Percentiles rank a stretch among this genome's conserved stretches.
These are phyloP conservation scores for Pantherophis vulpinus DNA, from an alignment of 2,797 vertebrate species.

Conservation along the genomic window DNA sequence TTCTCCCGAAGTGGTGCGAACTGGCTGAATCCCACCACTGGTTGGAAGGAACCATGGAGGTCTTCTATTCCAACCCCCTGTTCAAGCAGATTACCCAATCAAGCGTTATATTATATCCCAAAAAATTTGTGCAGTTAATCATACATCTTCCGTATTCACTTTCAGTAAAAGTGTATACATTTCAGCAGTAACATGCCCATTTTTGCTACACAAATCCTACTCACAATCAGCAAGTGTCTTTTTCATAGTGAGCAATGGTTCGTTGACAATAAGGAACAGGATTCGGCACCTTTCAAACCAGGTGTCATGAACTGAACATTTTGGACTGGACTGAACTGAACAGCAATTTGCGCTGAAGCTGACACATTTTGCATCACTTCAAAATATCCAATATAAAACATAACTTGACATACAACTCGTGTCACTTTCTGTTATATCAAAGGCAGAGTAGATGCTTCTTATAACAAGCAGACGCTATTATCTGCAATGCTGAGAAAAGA, in stretches of 20 bases:
- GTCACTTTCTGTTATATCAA: slow-evolving; percentile 27
- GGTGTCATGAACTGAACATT: background rate
- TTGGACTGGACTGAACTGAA: background rate
- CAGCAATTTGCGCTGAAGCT: background rate
- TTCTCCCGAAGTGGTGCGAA: too few relatives aligned
- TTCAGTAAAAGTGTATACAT: background rate
- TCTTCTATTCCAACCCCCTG: too few relatives aligned
- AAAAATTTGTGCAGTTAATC: background rate
- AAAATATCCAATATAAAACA: background rate
- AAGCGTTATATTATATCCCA: background rate
- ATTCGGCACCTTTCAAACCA: background rate
- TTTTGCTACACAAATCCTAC: background rate
- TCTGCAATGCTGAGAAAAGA: slow-evolving; percentile 36
- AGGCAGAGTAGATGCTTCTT: slow-evolving; percentile 33
- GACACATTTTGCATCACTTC: background rate
- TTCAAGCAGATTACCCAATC: background rate
- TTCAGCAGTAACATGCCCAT: background rate
- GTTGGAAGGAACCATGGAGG: too few relatives aligned
- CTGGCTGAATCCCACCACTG: too few relatives aligned
- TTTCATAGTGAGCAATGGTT: background rate
- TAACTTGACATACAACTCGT: slow-evolving; percentile 17
- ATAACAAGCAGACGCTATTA: slow-evolving; percentile 32
- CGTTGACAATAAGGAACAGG: background rate
- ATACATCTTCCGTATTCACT: background rate
- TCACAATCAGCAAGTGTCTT: background rate